phyloP scores from a whole-genome alignment of 1,140 invertebrate genomes.

The Pteromalus puparum region DNA sequence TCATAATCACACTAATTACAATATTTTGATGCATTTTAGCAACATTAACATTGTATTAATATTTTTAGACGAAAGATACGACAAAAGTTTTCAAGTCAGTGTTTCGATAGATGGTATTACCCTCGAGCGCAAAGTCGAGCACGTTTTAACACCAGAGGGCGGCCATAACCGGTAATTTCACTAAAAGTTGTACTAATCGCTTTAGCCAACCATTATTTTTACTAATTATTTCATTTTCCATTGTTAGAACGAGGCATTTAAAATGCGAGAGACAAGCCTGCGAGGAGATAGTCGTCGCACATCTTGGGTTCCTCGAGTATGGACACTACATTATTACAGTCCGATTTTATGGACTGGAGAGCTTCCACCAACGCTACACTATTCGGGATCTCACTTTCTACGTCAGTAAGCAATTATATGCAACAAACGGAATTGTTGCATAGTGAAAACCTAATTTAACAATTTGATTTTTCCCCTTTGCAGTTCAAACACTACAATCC shows the following conservation, averaged over 20 bases:
- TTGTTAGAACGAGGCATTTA: conserved; percentile 84
- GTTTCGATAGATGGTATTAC: conserved; percentile 88
- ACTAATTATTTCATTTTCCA: neutral
- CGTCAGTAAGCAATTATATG: conserved; percentile 81
- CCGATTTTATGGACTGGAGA: conserved; percentile 88
- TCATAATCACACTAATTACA: neutral
- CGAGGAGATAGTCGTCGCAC: conserved; percentile 91
- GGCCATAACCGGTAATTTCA: conserved; percentile 81
- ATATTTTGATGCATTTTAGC: conserved; percentile 32
- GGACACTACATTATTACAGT: conserved; percentile 91
- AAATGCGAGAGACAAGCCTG: conserved; percentile 88
- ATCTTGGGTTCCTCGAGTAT: conserved; percentile 93
- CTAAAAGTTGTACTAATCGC: neutral
- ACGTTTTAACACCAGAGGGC: conserved; percentile 78
- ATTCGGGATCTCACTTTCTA: conserved; percentile 92
- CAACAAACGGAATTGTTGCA: neutral
- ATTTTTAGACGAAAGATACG: conserved; percentile 86
- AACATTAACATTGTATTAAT: conserved; percentile 22
- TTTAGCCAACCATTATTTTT: neutral
- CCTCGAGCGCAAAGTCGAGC: conserved; percentile 82
- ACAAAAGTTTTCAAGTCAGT: conserved; percentile 90
- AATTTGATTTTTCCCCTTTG: conserved; percentile 39
- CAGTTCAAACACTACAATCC: conserved; percentile 98
- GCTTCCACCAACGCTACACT: conserved; percentile 88
- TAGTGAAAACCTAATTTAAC: neutral